These are phyloP conservation scores for Drosophila erecta DNA, from an alignment of 1,140 invertebrate species.

Conservation along the genomic window DNA sequence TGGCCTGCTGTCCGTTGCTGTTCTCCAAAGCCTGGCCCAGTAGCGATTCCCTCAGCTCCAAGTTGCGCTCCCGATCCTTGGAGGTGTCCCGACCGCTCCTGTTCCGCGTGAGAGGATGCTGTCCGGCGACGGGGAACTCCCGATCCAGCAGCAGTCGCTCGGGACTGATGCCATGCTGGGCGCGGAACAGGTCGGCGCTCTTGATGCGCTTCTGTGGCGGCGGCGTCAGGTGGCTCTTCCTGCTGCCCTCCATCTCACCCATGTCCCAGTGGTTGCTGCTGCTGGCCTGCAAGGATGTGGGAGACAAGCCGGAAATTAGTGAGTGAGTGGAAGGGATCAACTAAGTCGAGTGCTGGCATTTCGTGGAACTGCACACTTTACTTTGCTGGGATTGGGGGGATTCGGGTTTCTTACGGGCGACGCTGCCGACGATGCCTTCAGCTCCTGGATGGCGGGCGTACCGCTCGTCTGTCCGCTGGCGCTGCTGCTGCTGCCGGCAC, in stretches of 20 bases:
- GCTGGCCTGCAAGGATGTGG: slow-evolving; percentile 26
- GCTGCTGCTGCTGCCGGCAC: slow-evolving; percentile 16
- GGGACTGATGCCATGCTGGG: slow-evolving; percentile 85
- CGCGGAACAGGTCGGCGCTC: slow-evolving; percentile 87
- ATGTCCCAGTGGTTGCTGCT: slow-evolving; percentile 80
- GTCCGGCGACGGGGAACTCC: slow-evolving; percentile 76
- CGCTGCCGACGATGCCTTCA: slow-evolving; percentile 81
- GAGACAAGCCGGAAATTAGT: neutral
- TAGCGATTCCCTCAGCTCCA: slow-evolving; percentile 89
- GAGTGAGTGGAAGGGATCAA: neutral
- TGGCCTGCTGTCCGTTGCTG: slow-evolving; percentile 72
- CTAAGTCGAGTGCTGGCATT: slow-evolving; percentile 31
- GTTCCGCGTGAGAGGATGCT: slow-evolving; percentile 75
- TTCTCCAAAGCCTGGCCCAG: slow-evolving; percentile 90
- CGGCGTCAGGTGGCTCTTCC: slow-evolving; percentile 83
- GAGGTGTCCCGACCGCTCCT: slow-evolving; percentile 68
- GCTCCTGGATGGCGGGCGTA: slow-evolving; percentile 79
- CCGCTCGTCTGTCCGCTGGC: slow-evolving; percentile 23
- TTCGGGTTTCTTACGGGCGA: slow-evolving; percentile 83
- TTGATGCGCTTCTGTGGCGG: slow-evolving; percentile 88
- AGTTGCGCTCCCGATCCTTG: slow-evolving; percentile 80
- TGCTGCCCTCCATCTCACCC: slow-evolving; percentile 64
- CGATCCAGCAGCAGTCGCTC: slow-evolving; percentile 73
- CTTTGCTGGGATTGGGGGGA: slow-evolving; percentile 72
- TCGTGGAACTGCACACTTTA: slow-evolving; percentile 74